phyloP scores from a whole-genome alignment of 2,797 vertebrate species.

The Mastacembelus armatus region DNA sequence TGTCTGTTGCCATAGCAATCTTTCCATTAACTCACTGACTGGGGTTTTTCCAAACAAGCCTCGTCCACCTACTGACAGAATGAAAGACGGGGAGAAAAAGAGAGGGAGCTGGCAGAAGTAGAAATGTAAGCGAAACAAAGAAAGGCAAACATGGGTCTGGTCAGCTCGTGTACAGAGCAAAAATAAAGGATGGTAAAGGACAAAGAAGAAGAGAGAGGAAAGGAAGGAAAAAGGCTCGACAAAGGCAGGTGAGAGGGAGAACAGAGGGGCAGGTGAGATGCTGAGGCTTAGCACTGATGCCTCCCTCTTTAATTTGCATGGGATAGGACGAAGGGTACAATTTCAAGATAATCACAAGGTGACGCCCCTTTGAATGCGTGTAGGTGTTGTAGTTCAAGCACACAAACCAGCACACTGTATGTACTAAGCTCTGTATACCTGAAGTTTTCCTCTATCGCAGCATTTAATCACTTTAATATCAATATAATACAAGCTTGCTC shows the following conservation, averaged over 20 bases:
- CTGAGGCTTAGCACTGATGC: conserved; percentile 44
- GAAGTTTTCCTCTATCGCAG: conserved; percentile 12
- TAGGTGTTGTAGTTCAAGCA: conserved; percentile 16
- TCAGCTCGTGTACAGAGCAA: conserved; percentile 30
- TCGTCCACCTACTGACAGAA: conserved; percentile 62
- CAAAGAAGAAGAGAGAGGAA: conserved; percentile 43
- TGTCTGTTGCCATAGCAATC: conserved; percentile 78
- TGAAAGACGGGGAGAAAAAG: conserved; percentile 52
- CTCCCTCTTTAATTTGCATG: conserved; percentile 68
- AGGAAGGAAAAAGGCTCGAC: conserved; percentile 2
- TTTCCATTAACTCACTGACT: conserved; percentile 80
- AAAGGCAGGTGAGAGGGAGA: conserved; percentile 53
- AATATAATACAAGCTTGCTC: conserved; percentile 4
- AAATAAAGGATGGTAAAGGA: conserved; percentile 39
- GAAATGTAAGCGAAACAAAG: conserved; percentile 61
- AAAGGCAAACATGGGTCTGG: conserved; percentile 45
- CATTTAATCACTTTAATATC: conserved; percentile 25
- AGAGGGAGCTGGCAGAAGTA: conserved; percentile 28
- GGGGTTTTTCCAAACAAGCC: conserved; percentile 72
- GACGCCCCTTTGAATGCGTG: conserved; percentile 47
- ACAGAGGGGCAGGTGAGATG: conserved; percentile 60
- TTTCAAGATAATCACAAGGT: conserved; percentile 73
- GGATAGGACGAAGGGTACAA: conserved; percentile 54
- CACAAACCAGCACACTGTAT: conserved; percentile 29
- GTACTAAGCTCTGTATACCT: conserved; percentile 8